Evolutionary conservation across 53 echinoderm and acorn worm species (phyloP).

Genomic region (Paracentrotus lividus): DNA sequence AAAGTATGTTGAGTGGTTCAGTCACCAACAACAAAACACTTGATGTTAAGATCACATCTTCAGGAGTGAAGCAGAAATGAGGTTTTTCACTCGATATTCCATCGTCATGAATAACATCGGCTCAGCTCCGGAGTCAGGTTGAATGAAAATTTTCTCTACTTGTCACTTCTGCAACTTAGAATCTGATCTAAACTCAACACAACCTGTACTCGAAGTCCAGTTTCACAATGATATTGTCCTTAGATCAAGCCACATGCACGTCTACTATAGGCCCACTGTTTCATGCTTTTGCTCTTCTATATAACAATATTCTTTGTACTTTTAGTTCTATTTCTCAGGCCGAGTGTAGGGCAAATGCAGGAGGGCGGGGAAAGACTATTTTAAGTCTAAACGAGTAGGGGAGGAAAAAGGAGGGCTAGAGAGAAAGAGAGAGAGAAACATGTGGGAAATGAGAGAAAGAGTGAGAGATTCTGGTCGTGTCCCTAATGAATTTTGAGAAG

Average conservation of each 20-base stretch:
- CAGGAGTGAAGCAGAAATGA: background rate
- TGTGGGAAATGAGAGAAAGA: background rate
- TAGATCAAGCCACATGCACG: background rate
- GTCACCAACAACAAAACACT: slow-evolving; percentile 4
- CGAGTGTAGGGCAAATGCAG: background rate
- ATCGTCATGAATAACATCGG: background rate
- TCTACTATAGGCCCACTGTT: background rate
- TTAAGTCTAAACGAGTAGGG: background rate
- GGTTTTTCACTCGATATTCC: background rate
- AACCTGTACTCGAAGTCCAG: background rate
- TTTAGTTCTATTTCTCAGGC: background rate
- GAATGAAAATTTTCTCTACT: background rate
- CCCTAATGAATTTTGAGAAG: slow-evolving; percentile 49
- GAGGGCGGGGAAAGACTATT: background rate
- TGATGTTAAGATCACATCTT: slow-evolving; percentile 28
- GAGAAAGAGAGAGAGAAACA: background rate
- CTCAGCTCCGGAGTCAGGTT: background rate
- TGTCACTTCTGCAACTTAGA: background rate
- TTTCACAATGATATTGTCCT: background rate
- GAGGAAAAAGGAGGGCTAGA: background rate
- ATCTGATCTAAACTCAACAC: background rate
- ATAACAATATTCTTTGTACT: slow-evolving; percentile 1
- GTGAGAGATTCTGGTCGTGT: background rate
- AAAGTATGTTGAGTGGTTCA: background rate
- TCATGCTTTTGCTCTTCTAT: background rate